Base-by-base conservation (phyloP, 2,888 invertebrate genomes). In the Asteroscopus sphinx region DNA sequence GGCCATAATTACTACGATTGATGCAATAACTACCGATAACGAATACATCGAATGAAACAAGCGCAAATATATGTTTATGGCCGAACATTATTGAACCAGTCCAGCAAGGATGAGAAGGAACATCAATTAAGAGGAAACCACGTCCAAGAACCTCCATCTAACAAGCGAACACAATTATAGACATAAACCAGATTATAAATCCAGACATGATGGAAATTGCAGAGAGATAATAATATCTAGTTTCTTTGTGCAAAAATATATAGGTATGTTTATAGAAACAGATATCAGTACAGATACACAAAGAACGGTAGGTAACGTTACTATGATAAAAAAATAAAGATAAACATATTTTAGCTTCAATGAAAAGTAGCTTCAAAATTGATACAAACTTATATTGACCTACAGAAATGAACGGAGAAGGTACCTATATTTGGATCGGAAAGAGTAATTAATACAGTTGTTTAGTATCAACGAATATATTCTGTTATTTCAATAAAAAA, bases 1-100 rank as follows among this genome's bases (percentile, higher is more conserved):
- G 78, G 13, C 53, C 55, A 54, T 80, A 80, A 82, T 81, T 72
- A 80, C 65, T 63, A 59, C 68, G 49, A 80, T 76, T 75, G 73
- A 74, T 78, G 71, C 68, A 74, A 60, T 61, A 79, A 76, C 72
- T 63, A 52, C 21, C 58, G 68, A 56, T 72, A 76, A 78, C 65
- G 71, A 79, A 81, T 65, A 67, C 65, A 76, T 74, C 64, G 53
- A 58, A 49, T 46, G 56, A 70, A 76, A 76, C 59, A 62, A 75
- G 66, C 63, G 45, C 60, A 61, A 63, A 68, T 67, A 68, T 68
- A 68, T 52, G 68, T 70, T 63, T 70, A 55, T 44, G 41, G 60
- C 21, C 40, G 41, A 64, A 68, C 53, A 56, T 68, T 68, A 74
- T 64, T 49, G 58, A 65, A 51, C 57, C 9, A 36, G 52, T 26